These are phyloP conservation scores for Lamellibrachia satsuma DNA, from an alignment of 2,888 invertebrate genomes.

Conservation along the genomic window DNA sequence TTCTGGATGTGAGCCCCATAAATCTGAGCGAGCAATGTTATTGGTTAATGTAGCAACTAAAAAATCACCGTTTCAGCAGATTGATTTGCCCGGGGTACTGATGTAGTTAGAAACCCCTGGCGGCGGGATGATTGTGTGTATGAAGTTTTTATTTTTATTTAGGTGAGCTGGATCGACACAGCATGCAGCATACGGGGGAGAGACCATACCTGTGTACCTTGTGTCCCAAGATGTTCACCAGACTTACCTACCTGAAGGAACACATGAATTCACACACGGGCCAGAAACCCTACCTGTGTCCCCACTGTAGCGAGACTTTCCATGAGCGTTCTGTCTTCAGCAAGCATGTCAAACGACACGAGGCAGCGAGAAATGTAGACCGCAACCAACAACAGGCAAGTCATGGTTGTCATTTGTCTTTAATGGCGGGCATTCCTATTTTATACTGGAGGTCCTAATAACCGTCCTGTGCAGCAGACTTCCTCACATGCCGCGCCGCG, in stretches of 20 bases:
- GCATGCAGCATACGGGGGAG: slow-evolving; percentile 63
- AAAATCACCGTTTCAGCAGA: no score
- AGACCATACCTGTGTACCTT: slow-evolving; percentile 62
- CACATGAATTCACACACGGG: slow-evolving; percentile 65
- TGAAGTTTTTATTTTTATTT: slow-evolving; percentile 27
- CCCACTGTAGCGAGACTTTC: slow-evolving; percentile 58
- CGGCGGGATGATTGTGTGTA: no score
- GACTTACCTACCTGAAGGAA: slow-evolving; percentile 65
- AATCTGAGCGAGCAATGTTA: no score
- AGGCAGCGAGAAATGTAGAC: background rate
- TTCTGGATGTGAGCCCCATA: no score
- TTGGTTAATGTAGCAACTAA: no score
- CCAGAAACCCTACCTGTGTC: slow-evolving; percentile 62
- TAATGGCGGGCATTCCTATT: no score
- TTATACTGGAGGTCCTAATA: no score
- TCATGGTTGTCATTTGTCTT: background rate
- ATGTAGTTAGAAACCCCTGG: no score
- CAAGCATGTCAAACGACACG: slow-evolving; percentile 55
- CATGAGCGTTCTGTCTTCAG: slow-evolving; percentile 57
- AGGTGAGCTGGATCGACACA: slow-evolving; percentile 64
- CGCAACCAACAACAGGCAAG: background rate
- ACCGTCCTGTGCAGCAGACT: no score
- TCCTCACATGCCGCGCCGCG: no score
- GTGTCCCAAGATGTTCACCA: slow-evolving; percentile 64
- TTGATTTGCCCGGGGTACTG: no score